These are phyloP conservation scores for Platyrinchus mystaceus DNA, from an alignment of 2,797 vertebrate species.

Conservation along the genomic window DNA sequence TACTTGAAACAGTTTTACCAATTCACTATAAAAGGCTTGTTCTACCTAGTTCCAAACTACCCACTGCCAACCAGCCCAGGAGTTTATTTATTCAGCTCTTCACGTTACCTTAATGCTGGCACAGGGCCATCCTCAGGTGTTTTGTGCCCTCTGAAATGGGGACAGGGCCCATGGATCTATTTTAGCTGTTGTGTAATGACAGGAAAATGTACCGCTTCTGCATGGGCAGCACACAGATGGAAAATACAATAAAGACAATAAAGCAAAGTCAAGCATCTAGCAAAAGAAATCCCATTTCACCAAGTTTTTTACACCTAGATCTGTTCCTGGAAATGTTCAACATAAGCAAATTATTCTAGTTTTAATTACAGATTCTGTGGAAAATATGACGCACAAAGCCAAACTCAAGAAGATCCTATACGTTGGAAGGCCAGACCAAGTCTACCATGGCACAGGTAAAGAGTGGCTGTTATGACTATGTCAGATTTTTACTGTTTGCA, in stretches of 20 bases:
- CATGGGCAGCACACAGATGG: neutral
- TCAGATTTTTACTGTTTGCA: neutral
- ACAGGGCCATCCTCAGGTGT: neutral
- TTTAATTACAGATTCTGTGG: neutral
- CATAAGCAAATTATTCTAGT: neutral
- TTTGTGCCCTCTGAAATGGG: neutral
- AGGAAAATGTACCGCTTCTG: neutral
- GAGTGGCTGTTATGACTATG: neutral
- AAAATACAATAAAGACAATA: neutral
- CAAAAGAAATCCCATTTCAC: neutral
- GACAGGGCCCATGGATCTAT: neutral
- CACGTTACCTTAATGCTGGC: neutral
- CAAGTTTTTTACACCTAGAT: neutral
- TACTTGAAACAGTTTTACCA: neutral
- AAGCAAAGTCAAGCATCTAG: neutral
- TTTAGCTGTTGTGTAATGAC: neutral
- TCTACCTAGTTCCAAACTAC: neutral
- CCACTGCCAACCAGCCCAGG: neutral
- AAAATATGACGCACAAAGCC: neutral
- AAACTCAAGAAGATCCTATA: neutral
- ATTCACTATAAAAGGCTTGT: neutral
- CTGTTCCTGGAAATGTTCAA: neutral
- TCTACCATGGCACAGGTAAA: neutral
- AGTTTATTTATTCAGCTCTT: neutral
- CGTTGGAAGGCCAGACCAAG: neutral